A percentile compares a stretch with the other conserved stretches of the same genome.
phyloP scores from a whole-genome alignment of 2,113 vertebrate genomes.

The Apaloderma vittatum region DNA sequence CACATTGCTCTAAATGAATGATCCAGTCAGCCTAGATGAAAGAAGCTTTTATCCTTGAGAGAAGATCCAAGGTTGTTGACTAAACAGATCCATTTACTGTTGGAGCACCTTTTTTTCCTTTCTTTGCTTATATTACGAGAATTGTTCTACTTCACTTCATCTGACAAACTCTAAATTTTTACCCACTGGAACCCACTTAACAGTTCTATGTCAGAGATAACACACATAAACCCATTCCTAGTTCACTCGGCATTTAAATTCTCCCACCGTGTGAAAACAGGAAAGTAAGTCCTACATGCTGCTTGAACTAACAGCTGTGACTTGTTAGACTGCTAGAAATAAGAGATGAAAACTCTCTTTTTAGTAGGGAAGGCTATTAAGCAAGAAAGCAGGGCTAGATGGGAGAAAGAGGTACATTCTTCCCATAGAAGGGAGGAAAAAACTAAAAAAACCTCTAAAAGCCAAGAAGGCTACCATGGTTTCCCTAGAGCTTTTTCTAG shows the following conservation, averaged over 20 bases:
- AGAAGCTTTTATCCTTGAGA: not conserved
- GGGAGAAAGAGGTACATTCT: not conserved
- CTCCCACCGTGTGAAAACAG: conserved; percentile 20
- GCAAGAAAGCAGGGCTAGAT: not conserved
- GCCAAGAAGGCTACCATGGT: not conserved
- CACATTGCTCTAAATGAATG: not conserved
- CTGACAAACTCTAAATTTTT: not conserved
- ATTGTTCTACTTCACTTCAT: not conserved
- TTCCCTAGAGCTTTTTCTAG: not conserved
- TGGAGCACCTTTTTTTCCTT: not conserved
- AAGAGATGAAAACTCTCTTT: not conserved
- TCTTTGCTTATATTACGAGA: not conserved
- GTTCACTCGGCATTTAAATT: conserved; percentile 35
- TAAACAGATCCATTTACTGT: not conserved
- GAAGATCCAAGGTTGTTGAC: not conserved
- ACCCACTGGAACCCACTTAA: not conserved
- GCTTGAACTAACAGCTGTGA: conserved; percentile 21
- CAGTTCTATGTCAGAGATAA: conserved; percentile 24
- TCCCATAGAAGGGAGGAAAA: not conserved
- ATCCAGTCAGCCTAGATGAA: not conserved
- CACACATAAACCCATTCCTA: not conserved
- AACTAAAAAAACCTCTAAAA: not conserved
- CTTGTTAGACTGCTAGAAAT: not conserved
- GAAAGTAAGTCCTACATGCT: not conserved
- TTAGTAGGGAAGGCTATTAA: conserved; percentile 8